These are phyloP conservation scores for Lacanobia oleracea DNA, from an alignment of 2,888 invertebrate genomes.

Conservation along the genomic window DNA sequence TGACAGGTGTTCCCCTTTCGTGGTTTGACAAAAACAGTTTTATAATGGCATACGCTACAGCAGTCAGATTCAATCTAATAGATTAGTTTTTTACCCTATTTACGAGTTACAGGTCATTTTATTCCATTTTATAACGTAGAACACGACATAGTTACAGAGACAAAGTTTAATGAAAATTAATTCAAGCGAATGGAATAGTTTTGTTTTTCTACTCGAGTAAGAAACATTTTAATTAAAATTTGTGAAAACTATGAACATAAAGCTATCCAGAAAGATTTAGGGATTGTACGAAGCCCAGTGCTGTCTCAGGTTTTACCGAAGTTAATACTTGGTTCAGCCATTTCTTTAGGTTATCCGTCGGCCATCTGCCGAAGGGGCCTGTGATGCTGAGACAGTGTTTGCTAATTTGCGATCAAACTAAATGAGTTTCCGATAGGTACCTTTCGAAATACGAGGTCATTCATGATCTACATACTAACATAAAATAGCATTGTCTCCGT, in stretches of 20 bases:
- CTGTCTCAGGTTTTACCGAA: conserved; percentile 11
- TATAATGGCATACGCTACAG: conserved; percentile 7
- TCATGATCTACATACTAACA: too few species aligned
- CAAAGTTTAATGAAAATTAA: conserved; percentile 38
- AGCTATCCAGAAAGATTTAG: conserved; percentile 9
- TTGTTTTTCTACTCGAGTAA: conserved; percentile 37
- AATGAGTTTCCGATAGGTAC: conserved; percentile 20
- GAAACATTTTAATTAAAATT: conserved; percentile 51
- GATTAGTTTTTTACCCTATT: conserved; percentile 33
- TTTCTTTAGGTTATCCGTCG: conserved; percentile 21
- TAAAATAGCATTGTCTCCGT: too few species aligned
- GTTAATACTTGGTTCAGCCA: conserved; percentile 14
- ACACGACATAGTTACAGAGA: conserved; percentile 2
- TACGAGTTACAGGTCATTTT: conserved; percentile 36
- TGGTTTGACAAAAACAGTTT: conserved; percentile 16
- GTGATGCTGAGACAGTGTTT: conserved; percentile 19
- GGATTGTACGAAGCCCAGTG: not conserved
- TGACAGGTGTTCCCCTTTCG: conserved; percentile 7
- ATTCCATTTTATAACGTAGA: conserved; percentile 10
- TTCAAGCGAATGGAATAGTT: conserved; percentile 18
- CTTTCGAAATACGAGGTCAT: conserved; percentile 12
- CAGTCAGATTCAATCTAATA: conserved; percentile 17
- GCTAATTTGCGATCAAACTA: conserved; percentile 24
- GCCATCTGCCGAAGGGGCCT: conserved; percentile 4
- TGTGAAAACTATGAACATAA: conserved; percentile 25